A percentile compares a stretch with the other conserved stretches of the same genome.
Conservation (phyloP, 1,140 invertebrate species). For the Trachymyrmex septentrionalis region DNA sequence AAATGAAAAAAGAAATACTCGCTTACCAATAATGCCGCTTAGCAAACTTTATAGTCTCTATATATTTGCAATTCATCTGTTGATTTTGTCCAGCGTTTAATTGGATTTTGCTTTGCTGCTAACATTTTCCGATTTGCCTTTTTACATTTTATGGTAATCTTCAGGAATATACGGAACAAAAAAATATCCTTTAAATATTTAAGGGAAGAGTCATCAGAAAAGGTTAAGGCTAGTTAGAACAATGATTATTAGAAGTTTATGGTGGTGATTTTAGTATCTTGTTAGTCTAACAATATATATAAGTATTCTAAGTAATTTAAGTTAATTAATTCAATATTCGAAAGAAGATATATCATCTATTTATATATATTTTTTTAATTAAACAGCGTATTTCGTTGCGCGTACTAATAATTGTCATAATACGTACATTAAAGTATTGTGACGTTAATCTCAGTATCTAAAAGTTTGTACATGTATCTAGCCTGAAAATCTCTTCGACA, state of each 20-base stretch:
- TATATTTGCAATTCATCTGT: constrained; percentile 60
- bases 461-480: not conserved
- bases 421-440: not conserved
- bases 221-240: not conserved
- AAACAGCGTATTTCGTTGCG: not conserved
- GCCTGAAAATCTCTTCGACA: not conserved
- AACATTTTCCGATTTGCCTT: constrained; percentile 49
- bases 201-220: constrained; percentile 19
- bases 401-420: not conserved
- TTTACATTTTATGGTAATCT: constrained; percentile 56
- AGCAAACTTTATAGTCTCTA: constrained; percentile 55
- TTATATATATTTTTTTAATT: not conserved
- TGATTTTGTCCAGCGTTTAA: constrained; percentile 56
- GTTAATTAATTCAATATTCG: not conserved
- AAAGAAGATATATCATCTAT: not conserved
- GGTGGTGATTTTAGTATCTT: not conserved
- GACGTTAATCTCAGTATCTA: not conserved
- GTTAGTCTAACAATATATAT: not conserved
- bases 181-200: constrained; percentile 52
- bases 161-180: not conserved
- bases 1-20: constrained; percentile 40
- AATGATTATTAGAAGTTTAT: constrained; percentile 13
- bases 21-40: constrained; percentile 33
- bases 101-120: constrained; percentile 43
- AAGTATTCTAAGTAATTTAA: not conserved